Evolutionary conservation across 64 coral and sea anemone species (phyloP).

Genomic region (Stichodactyla helianthus): DNA sequence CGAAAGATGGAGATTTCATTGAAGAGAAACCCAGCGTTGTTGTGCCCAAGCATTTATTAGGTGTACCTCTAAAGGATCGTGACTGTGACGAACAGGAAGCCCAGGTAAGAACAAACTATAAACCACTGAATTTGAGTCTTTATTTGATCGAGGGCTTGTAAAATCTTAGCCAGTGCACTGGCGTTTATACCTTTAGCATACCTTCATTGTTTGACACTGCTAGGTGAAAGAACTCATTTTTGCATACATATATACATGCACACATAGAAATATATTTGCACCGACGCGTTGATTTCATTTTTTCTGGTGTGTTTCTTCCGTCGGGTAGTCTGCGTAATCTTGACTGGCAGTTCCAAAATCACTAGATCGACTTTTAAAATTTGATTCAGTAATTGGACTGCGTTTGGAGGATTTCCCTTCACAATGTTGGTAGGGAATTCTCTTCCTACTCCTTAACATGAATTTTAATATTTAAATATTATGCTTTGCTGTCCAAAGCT

Average conservation of each 20-base stretch:
- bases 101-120: slow-evolving; percentile 57
- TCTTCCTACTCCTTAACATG: slow-evolving; percentile 63
- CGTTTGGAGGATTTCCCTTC: slow-evolving; percentile 5
- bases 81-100: slow-evolving; percentile 65
- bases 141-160: not conserved
- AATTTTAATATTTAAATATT: slow-evolving; percentile 99
- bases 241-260: slow-evolving; percentile 6
- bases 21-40: slow-evolving; percentile 36
- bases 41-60: slow-evolving; percentile 76
- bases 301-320: not conserved
- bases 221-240: not conserved
- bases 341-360: slow-evolving; percentile 17
- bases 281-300: not conserved
- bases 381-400: slow-evolving; percentile 11
- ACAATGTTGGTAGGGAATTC: slow-evolving; percentile 64
- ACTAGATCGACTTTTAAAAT: slow-evolving; percentile 17
- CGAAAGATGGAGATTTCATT: slow-evolving; percentile 18
- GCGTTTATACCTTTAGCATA: not conserved
- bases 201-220: not conserved
- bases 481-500: slow-evolving; percentile 32
- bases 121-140: not conserved
- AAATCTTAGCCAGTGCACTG: not conserved
- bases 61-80: slow-evolving; percentile 93
- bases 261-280: not conserved
- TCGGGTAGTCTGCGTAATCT: not conserved